A percentile compares a stretch with the other conserved stretches of the same genome.
These are phyloP conservation scores for Agelaius tricolor DNA, from an alignment of 2,113 vertebrate genomes.

Conservation along the genomic window DNA sequence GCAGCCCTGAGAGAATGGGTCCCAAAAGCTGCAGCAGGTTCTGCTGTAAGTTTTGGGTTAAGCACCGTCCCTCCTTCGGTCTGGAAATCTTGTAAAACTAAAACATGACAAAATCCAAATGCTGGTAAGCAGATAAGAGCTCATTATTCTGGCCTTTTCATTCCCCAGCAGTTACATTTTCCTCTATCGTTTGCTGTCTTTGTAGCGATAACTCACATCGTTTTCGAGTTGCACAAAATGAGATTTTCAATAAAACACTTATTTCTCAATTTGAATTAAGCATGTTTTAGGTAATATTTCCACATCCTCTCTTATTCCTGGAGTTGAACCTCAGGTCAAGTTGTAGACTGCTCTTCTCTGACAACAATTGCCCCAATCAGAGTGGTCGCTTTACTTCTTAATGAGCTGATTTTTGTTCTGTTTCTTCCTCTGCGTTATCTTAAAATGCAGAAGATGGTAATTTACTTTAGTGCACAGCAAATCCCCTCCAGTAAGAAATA, in stretches of 20 bases:
- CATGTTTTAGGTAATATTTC: background rate
- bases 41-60: background rate
- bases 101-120: background rate
- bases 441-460: slow-evolving; percentile 31
- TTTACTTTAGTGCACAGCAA: background rate
- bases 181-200: background rate
- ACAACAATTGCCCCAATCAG: background rate
- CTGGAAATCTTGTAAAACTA: background rate
- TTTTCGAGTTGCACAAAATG: background rate
- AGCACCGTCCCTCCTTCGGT: background rate
- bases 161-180: background rate
- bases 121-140: background rate
- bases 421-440: slow-evolving; percentile 1
- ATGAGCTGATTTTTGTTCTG: background rate
- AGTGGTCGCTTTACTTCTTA: background rate
- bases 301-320: background rate
- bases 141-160: background rate
- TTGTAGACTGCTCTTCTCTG: background rate
- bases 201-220: background rate
- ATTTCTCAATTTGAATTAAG: background rate
- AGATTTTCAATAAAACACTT: slow-evolving; percentile 9
- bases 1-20: background rate
- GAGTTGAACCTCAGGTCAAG: background rate
- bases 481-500: background rate
- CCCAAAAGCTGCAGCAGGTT: background rate